These are phyloP conservation scores for Gracilinanus agilis DNA, from an alignment of 2,113 vertebrate genomes.

Conservation along the genomic window DNA sequence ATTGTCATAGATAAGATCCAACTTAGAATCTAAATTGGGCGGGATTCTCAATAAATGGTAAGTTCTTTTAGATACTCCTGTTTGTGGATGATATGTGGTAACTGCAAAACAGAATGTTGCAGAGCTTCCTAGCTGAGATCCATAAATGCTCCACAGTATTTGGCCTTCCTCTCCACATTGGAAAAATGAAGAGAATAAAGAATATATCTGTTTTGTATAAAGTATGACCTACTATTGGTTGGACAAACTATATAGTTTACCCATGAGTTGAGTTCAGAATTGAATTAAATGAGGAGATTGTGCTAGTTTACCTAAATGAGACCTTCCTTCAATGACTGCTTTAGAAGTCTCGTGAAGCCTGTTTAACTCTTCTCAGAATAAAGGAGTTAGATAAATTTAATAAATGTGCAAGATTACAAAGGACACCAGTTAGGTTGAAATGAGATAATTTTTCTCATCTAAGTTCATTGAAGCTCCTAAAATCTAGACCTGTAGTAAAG, in stretches of 20 bases:
- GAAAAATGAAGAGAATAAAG: background rate
- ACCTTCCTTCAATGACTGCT: no score
- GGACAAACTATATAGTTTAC: background rate
- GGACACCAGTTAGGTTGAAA: no score
- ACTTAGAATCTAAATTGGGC: background rate
- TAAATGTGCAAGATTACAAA: no score
- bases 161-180: background rate
- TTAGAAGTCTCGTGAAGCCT: no score
- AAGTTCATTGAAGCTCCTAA: no score
- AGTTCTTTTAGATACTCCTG: background rate
- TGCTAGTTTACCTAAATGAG: no score
- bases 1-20: background rate
- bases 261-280: no score
- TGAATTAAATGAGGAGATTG: no score
- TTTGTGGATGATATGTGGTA: background rate
- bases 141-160: background rate
- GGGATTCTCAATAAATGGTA: background rate
- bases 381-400: no score
- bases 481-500: no score
- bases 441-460: no score
- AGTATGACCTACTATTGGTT: background rate
- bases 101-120: background rate
- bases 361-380: no score
- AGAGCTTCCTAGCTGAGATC: background rate
- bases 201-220: background rate